These are phyloP conservation scores for Napeogenes sylphis DNA, from an alignment of 2,888 invertebrate genomes.

Conservation along the genomic window DNA sequence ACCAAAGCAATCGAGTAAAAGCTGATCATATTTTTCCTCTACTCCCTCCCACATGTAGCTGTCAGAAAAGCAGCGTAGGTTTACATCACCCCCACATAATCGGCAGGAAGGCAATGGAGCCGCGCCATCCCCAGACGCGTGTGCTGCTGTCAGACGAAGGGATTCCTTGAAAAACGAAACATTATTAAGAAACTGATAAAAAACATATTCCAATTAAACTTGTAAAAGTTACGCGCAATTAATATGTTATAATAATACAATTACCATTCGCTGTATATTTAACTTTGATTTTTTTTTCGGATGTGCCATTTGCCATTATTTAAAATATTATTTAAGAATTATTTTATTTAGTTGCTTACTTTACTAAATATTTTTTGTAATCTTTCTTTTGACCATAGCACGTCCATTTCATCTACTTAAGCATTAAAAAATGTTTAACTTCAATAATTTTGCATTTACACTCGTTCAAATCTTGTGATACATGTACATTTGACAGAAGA, in stretches of 20 bases:
- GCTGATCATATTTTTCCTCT: slow-evolving; percentile 45
- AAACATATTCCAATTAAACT: slow-evolving; percentile 24
- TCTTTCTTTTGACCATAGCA: slow-evolving; percentile 45
- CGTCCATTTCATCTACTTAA: slow-evolving; percentile 38
- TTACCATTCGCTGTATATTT: slow-evolving; percentile 14
- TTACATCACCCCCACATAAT: slow-evolving; percentile 44
- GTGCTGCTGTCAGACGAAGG: slow-evolving; percentile 30
- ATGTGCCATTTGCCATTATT: slow-evolving; percentile 9
- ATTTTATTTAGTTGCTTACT: slow-evolving; percentile 29
- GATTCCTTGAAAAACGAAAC: slow-evolving; percentile 35
- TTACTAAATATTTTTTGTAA: slow-evolving; percentile 41
- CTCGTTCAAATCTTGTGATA: not conserved
- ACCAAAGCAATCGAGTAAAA: slow-evolving; percentile 48
- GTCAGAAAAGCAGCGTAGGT: slow-evolving; percentile 41
- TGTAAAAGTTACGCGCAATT: not conserved
- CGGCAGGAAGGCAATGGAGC: slow-evolving; percentile 41
- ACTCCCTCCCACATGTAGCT: slow-evolving; percentile 44
- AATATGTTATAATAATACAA: slow-evolving; percentile 4
- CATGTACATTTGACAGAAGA: not conserved
- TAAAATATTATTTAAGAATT: slow-evolving; percentile 13
- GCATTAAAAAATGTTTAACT: slow-evolving; percentile 21
- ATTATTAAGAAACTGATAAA: too few relatives aligned
- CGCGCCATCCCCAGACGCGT: slow-evolving; percentile 46
- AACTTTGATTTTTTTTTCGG: slow-evolving; percentile 14
- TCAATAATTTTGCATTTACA: slow-evolving; percentile 25